A percentile compares a stretch with the other conserved stretches of the same genome.
Conservation (phyloP, 2,888 invertebrate species). For the Thalpophila matura region DNA sequence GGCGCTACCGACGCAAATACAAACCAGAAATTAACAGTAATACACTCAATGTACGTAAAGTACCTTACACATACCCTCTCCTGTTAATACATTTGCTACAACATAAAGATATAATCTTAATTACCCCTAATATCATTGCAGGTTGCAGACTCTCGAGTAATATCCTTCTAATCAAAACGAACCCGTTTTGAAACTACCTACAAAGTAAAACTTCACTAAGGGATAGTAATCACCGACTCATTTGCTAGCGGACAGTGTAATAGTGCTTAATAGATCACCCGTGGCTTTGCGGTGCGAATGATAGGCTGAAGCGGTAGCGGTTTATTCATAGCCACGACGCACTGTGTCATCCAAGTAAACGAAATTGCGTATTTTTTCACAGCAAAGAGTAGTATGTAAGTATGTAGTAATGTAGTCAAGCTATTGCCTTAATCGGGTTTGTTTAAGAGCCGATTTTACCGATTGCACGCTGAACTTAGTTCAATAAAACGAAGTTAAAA, state of each 20-base stretch:
- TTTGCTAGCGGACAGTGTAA: constrained; percentile 32
- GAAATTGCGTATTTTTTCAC: too few species aligned
- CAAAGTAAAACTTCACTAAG: constrained; percentile 9
- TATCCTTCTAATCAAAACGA: constrained; percentile 24
- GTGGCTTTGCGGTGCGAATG: neutral
- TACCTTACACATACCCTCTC: too few species aligned
- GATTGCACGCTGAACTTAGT: too few species aligned
- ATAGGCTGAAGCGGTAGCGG: constrained; percentile 1
- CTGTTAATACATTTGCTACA: constrained; percentile 1
- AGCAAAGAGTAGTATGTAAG: too few species aligned
- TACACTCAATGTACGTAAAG: neutral
- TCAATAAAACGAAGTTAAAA: too few species aligned
- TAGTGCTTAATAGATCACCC: constrained; percentile 24
- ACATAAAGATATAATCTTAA: constrained; percentile 33
- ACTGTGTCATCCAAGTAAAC: too few species aligned
- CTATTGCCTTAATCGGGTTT: too few species aligned
- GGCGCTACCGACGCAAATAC: neutral
- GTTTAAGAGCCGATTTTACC: too few species aligned
- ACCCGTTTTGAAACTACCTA: constrained; percentile 10
- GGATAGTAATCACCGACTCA: constrained; percentile 30
- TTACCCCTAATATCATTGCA: constrained; percentile 14
- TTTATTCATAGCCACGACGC: neutral
- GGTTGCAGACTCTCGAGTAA: constrained; percentile 23
- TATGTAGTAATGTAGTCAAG: too few species aligned
- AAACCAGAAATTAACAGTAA: neutral